These are phyloP conservation scores for Pachymerium ferrugineum DNA, from an alignment of 2,888 invertebrate species.

Conservation along the genomic window DNA sequence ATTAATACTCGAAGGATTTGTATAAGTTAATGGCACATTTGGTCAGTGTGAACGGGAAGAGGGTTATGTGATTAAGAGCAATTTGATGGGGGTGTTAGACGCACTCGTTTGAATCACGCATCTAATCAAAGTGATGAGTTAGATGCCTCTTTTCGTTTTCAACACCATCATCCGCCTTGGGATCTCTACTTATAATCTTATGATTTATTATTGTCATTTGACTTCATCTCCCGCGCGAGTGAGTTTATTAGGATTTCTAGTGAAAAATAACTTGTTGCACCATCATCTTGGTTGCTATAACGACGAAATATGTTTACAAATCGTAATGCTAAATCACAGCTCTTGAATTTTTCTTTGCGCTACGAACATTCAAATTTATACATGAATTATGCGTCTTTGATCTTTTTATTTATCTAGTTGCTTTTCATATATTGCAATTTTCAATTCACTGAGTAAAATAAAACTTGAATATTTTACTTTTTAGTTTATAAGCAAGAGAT, in stretches of 20 bases:
- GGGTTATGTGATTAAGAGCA: background rate
- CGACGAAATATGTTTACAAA: no score
- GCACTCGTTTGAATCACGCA: background rate
- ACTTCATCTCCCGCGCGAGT: background rate
- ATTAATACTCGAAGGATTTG: background rate
- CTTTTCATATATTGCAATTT: no score
- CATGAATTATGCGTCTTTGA: no score
- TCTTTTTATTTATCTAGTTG: no score
- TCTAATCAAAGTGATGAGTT: background rate
- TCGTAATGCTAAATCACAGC: no score
- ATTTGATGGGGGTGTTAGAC: background rate
- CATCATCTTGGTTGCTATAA: background rate
- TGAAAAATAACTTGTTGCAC: background rate
- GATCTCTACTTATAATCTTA: background rate
- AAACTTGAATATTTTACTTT: no score
- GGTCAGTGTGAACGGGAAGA: background rate
- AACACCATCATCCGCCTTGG: background rate
- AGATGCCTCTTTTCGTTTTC: background rate
- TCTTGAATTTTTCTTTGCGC: no score
- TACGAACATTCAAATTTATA: no score
- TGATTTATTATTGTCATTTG: slow-evolving; percentile 8
- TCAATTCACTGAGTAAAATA: no score
- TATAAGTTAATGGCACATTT: background rate
- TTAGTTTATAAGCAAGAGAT: no score
- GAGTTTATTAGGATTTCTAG: background rate